Evolutionary conservation across 2,113 vertebrate species (phyloP).

Genomic region (Ginglymostoma cirratum): DNA sequence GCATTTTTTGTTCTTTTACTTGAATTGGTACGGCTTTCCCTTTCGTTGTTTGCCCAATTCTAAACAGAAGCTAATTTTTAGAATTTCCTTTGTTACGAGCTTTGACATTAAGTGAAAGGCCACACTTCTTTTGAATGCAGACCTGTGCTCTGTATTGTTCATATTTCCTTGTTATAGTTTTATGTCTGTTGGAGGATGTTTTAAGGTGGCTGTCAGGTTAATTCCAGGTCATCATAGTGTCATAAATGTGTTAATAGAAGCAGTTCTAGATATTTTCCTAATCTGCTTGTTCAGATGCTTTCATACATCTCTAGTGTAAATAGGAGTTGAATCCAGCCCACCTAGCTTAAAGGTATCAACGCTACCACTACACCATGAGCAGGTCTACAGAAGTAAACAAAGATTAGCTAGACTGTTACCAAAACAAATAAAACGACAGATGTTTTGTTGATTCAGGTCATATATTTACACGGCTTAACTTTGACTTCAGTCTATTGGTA

Average conservation of each 20-base stretch:
- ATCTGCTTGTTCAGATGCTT: too few species aligned
- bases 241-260: neutral
- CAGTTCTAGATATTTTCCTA: too few species aligned
- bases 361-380: too few species aligned
- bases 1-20: neutral
- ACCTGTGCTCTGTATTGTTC: neutral
- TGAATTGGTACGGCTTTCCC: neutral
- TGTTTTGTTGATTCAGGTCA: neutral
- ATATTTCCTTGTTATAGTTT: neutral
- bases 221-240: neutral
- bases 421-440: neutral
- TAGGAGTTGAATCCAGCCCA: too few species aligned
- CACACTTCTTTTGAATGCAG: neutral
- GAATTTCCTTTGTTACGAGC: neutral
- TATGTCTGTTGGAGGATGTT: neutral
- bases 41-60: neutral
- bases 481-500: neutral
- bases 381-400: too few species aligned
- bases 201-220: neutral
- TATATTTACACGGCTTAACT: neutral
- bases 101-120: neutral
- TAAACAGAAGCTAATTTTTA: neutral
- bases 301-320: too few species aligned
- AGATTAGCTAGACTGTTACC: neutral
- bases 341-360: too few species aligned